Evolutionary conservation across 2,888 invertebrate species (phyloP).

Genomic region (Ryuthela nishihirai): DNA sequence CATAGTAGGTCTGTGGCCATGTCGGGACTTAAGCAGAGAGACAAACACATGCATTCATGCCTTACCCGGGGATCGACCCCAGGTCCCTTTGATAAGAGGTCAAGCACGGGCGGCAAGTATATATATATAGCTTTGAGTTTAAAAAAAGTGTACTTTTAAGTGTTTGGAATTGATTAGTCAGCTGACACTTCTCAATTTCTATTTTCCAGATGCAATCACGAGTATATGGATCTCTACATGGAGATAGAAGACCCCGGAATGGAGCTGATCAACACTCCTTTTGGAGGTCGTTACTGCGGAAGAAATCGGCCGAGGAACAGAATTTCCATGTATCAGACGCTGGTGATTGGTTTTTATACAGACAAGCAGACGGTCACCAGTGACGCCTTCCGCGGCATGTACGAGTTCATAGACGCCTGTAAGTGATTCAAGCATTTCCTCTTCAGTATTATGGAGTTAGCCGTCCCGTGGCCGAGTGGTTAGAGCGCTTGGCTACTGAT

Average conservation of each 20-base stretch:
- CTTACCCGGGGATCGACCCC: too few relatives aligned
- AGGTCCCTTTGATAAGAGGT: too few relatives aligned
- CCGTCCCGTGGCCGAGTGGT: too few relatives aligned
- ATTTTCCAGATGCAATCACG: slow-evolving; percentile 81
- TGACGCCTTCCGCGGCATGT: slow-evolving; percentile 80
- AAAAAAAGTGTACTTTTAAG: too few relatives aligned
- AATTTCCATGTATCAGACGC: slow-evolving; percentile 85
- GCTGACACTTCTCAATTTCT: background rate
- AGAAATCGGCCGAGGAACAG: slow-evolving; percentile 80
- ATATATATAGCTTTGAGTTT: too few relatives aligned
- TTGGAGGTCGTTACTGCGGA: slow-evolving; percentile 94
- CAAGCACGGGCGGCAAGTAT: too few relatives aligned
- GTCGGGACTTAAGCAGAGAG: too few relatives aligned
- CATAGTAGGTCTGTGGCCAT: too few relatives aligned
- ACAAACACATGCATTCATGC: too few relatives aligned
- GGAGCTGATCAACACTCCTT: slow-evolving; percentile 90
- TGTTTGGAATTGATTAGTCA: too few relatives aligned
- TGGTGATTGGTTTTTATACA: slow-evolving; percentile 91
- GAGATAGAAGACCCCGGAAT: slow-evolving; percentile 72
- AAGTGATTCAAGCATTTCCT: slow-evolving; percentile 58
- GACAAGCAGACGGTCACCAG: slow-evolving; percentile 78
- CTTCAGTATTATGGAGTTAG: too few relatives aligned
- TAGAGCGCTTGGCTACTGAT: too few relatives aligned
- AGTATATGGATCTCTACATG: slow-evolving; percentile 95
- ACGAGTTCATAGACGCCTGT: slow-evolving; percentile 92